Percentiles rank a stretch among this genome's conserved stretches.
Conservation (phyloP, 2,888 invertebrate species). For the Dynastes hyllus region DNA sequence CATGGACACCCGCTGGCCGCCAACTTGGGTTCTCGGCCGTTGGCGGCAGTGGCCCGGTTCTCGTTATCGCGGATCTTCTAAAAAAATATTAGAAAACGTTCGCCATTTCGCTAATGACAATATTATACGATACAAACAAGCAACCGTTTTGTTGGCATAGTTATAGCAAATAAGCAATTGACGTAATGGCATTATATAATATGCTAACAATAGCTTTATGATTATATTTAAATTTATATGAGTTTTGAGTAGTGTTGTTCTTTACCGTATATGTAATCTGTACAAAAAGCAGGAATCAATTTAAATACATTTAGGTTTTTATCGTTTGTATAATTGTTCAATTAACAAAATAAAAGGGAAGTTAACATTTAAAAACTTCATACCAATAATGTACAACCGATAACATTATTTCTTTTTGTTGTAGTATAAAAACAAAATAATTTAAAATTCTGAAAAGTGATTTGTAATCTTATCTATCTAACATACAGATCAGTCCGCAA, state of each 20-base stretch:
- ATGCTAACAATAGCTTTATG: conserved; percentile 14
- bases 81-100: conserved; percentile 41
- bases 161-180: conserved; percentile 25
- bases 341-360: background rate
- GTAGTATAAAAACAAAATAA: no score
- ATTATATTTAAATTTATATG: conserved; percentile 9
- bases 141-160: conserved; percentile 23
- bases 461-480: no score
- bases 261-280: no score
- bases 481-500: no score
- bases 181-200: conserved; percentile 14
- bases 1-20: conserved; percentile 58
- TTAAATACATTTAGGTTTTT: background rate
- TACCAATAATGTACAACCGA: background rate
- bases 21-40: conserved; percentile 44
- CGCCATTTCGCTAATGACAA: conserved; percentile 29
- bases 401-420: background rate
- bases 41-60: conserved; percentile 52
- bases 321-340: background rate
- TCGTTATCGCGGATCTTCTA: conserved; percentile 25
- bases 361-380: background rate
- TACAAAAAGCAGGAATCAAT: background rate
- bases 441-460: no score
- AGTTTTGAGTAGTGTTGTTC: no score
- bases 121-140: background rate